Percentiles rank a stretch among this genome's conserved stretches.
Evolutionary conservation across 1,140 invertebrate genomes (phyloP).

Genomic region (Trichonephila inaurata): DNA sequence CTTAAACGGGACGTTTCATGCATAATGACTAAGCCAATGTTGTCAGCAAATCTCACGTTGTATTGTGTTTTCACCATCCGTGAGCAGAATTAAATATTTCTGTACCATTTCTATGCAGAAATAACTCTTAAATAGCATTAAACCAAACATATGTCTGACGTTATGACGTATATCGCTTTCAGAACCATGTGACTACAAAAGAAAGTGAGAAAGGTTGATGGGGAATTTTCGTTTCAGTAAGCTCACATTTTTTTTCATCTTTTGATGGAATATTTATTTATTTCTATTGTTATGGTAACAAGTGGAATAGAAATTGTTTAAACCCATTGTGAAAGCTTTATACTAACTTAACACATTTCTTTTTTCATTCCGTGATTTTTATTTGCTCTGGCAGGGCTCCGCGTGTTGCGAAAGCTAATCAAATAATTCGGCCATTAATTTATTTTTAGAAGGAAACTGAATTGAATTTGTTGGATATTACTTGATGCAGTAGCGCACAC

Average conservation of each 20-base stretch:
- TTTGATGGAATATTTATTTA: slow-evolving; percentile 10
- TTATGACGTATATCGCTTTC: slow-evolving; percentile 20
- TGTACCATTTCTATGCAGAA: background rate
- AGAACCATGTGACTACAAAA: background rate
- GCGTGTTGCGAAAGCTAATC: slow-evolving; percentile 2
- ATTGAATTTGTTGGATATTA: too few relatives aligned
- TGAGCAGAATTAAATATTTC: background rate
- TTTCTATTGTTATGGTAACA: slow-evolving; percentile 45
- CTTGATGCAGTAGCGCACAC: too few relatives aligned
- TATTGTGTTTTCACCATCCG: background rate
- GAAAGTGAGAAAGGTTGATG: background rate
- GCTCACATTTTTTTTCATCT: slow-evolving; percentile 5
- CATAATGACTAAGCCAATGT: background rate
- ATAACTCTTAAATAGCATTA: background rate
- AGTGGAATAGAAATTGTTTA: slow-evolving; percentile 5
- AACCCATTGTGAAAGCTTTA: background rate
- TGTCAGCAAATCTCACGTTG: slow-evolving; percentile 1
- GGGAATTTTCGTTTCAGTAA: slow-evolving; percentile 20
- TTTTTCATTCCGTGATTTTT: background rate
- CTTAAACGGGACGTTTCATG: slow-evolving; percentile 42
- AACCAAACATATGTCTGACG: background rate
- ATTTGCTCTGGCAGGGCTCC: background rate
- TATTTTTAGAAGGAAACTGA: background rate
- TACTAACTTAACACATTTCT: background rate
- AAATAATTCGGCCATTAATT: background rate